These are phyloP conservation scores for Madoqua kirkii DNA, from an alignment of 2,113 vertebrate genomes.

Conservation along the genomic window DNA sequence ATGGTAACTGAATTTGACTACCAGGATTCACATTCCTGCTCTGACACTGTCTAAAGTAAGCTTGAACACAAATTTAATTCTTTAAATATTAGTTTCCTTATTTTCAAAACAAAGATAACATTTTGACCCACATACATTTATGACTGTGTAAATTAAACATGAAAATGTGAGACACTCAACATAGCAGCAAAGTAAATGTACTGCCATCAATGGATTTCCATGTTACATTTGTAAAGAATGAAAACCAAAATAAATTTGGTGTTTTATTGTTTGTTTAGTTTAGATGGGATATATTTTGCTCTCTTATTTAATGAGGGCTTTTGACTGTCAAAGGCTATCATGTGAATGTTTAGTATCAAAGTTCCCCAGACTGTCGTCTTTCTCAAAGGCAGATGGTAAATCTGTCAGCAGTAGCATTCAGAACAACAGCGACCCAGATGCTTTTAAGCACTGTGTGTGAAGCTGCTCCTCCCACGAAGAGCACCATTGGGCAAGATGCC, in stretches of 20 bases:
- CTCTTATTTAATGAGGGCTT: constrained; percentile 51
- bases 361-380: constrained; percentile 71
- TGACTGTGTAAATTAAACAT: neutral
- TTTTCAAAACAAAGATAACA: neutral
- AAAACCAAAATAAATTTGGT: constrained; percentile 36
- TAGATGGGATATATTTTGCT: constrained; percentile 12
- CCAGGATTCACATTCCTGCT: neutral
- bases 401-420: constrained; percentile 78
- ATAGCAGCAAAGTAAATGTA: neutral
- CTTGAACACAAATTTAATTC: neutral
- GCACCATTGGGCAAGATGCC: constrained; percentile 71
- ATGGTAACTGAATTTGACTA: neutral
- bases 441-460: constrained; percentile 78
- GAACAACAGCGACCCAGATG: constrained; percentile 80
- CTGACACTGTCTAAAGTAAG: neutral
- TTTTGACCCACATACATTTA: neutral
- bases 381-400: constrained; percentile 84
- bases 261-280: constrained; percentile 36
- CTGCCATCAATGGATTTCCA: neutral
- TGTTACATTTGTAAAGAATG: neutral
- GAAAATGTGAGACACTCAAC: neutral
- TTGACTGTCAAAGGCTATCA: constrained; percentile 68
- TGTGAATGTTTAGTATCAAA: constrained; percentile 55
- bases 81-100: neutral
- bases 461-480: constrained; percentile 70